Conservation (phyloP, 2,113 vertebrate species). For the Neotragus moschatus region DNA sequence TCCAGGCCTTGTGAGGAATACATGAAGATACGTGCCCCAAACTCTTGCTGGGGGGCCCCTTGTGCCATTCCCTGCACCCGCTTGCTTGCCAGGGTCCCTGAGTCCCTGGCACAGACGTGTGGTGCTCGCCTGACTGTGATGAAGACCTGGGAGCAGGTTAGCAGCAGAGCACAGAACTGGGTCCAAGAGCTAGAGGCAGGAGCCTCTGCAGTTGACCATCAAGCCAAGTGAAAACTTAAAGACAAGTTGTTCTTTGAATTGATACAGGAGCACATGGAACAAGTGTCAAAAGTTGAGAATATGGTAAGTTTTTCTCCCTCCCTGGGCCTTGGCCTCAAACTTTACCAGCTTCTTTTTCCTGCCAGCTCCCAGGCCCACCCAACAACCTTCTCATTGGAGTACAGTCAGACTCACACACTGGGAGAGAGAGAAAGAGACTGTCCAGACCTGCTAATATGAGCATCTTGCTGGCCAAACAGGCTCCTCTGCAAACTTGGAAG, state of each 20-base stretch:
- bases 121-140: accelerated
- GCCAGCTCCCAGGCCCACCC: not conserved
- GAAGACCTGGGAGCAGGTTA: not conserved
- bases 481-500: not conserved
- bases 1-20: not conserved
- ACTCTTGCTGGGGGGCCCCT: not conserved
- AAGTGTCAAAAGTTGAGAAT: not conserved
- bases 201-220: not conserved
- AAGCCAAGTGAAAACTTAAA: not conserved
- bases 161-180: not conserved
- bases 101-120: accelerated
- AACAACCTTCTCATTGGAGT: not conserved
- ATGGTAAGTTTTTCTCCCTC: not conserved
- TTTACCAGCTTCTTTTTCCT: not conserved
- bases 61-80: not conserved
- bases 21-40: not conserved
- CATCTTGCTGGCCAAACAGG: not conserved
- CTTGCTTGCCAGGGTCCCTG: not conserved
- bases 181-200: not conserved
- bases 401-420: not conserved
- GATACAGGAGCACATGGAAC: not conserved
- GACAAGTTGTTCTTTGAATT: not conserved
- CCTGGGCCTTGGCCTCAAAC: not conserved
- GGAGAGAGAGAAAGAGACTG: not conserved
- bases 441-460: not conserved